Percentiles rank a stretch among this genome's conserved stretches.
Evolutionary conservation across 2,113 vertebrate species (phyloP).

Genomic region (Lepisosteus oculatus): DNA sequence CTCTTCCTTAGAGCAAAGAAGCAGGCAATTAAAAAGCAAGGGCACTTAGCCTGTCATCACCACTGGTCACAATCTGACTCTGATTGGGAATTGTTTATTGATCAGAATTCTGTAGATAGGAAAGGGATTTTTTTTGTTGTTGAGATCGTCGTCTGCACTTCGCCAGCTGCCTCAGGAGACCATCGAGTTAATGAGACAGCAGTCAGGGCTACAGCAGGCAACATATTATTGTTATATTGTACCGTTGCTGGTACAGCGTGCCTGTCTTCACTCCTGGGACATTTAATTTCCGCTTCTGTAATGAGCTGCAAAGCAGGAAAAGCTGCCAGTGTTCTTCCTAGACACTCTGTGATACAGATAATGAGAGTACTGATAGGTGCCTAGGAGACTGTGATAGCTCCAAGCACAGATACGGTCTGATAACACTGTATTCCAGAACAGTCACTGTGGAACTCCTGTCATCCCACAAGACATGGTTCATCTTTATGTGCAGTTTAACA

Average conservation of each 20-base stretch:
- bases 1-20: no score
- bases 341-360: constrained; percentile 87
- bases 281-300: constrained; percentile 93
- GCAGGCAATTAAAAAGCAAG: no score
- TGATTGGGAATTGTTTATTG: no score
- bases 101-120: background rate
- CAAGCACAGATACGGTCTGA: constrained; percentile 86
- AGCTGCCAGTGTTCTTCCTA: constrained; percentile 74
- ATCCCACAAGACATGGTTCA: constrained; percentile 77
- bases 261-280: constrained; percentile 75
- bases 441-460: constrained; percentile 76
- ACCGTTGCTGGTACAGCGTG: constrained; percentile 66
- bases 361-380: constrained; percentile 95
- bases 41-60: no score
- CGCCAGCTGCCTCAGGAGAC: constrained; percentile 61
- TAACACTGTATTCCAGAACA: constrained; percentile 80
- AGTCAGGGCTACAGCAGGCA: constrained; percentile 65
- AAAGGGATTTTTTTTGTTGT: constrained; percentile 18
- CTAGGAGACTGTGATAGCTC: constrained; percentile 88
- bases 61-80: no score
- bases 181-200: constrained; percentile 87
- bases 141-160: background rate
- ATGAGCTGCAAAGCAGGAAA: constrained; percentile 83
- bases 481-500: constrained; percentile 80
- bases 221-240: constrained; percentile 65